phyloP scores from a whole-genome alignment of 1,140 invertebrate species.

The Anastatus disparis region DNA sequence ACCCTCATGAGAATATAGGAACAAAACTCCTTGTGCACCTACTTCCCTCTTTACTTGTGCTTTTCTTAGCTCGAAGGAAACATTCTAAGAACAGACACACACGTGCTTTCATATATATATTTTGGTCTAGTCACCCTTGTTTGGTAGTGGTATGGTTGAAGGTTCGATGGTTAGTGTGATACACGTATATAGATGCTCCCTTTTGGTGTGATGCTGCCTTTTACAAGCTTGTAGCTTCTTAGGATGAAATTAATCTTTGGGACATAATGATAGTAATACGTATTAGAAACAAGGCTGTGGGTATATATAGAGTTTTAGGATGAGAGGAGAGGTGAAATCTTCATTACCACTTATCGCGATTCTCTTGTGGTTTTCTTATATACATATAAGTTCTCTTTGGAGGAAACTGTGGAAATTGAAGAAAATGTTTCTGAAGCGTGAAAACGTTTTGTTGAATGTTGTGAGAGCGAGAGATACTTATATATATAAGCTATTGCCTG shows the following conservation, averaged over 20 bases:
- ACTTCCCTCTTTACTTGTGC: background rate
- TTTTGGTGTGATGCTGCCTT: too few species aligned
- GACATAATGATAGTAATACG: conserved; percentile 28
- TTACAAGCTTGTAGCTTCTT: conserved; percentile 23
- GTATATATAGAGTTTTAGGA: too few species aligned
- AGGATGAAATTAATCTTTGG: conserved; percentile 37
- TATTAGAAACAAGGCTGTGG: conserved; percentile 19
- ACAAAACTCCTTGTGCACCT: conserved; percentile 2
- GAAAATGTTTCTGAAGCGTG: background rate
- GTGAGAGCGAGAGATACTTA: too few species aligned
- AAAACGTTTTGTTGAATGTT: background rate
- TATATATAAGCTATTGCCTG: background rate
- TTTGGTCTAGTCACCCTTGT: conserved; percentile 19
- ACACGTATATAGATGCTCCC: too few species aligned
- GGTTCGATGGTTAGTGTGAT: conserved; percentile 20
- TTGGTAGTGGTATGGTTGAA: background rate
- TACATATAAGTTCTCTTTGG: too few species aligned
- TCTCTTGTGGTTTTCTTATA: background rate
- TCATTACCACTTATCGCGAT: conserved; percentile 35
- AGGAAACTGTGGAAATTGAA: background rate
- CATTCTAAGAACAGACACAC: conserved; percentile 4
- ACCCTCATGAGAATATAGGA: too few species aligned
- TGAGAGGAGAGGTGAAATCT: conserved; percentile 15
- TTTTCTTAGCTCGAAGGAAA: background rate
- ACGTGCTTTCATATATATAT: too few species aligned